A percentile compares a stretch with the other conserved stretches of the same genome.
Evolutionary conservation across 2,113 vertebrate genomes (phyloP).

Genomic region (Thunnus maccoyii): DNA sequence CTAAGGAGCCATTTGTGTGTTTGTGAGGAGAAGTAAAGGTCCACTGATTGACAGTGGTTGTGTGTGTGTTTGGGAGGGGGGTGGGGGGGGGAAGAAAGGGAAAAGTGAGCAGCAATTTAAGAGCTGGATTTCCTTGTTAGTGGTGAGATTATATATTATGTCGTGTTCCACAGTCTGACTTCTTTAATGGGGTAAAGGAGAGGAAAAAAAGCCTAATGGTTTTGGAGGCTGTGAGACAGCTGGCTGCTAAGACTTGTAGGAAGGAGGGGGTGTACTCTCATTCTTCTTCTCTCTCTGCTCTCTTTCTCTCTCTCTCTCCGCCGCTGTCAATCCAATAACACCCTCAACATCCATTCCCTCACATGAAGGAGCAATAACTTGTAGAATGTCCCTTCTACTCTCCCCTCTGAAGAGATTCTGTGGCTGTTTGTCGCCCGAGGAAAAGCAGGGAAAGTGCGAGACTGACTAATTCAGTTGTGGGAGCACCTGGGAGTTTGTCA

Average conservation of each 20-base stretch:
- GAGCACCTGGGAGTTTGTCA: constrained; percentile 75
- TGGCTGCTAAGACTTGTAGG: constrained; percentile 61
- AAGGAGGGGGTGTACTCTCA: constrained; percentile 6
- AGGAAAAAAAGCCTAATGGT: constrained; percentile 62
- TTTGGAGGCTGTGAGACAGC: constrained; percentile 69
- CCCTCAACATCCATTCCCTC: constrained; percentile 58
- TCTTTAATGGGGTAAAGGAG: constrained; percentile 72
- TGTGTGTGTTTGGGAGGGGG: constrained; percentile 14
- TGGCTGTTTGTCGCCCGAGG: constrained; percentile 54
- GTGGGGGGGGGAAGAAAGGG: constrained; percentile 28
- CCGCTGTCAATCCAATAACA: constrained; percentile 68
- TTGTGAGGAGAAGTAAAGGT: constrained; percentile 60
- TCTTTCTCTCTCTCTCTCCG: constrained; percentile 14
- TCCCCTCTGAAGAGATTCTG: constrained; percentile 54
- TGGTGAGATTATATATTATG: constrained; percentile 73
- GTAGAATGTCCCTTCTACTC: constrained; percentile 47
- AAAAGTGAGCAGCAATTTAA: constrained; percentile 66
- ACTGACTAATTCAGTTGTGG: constrained; percentile 73
- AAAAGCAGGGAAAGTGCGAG: constrained; percentile 58
- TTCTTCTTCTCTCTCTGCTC: constrained; percentile 26
- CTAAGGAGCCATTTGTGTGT: constrained; percentile 70
- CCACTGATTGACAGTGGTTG: constrained; percentile 60
- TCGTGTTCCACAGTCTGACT: constrained; percentile 73
- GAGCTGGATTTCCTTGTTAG: constrained; percentile 74
- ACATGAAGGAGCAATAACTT: constrained; percentile 78